These are phyloP conservation scores for Corythornis madagascariensis DNA, from an alignment of 2,113 vertebrate species.

Conservation along the genomic window DNA sequence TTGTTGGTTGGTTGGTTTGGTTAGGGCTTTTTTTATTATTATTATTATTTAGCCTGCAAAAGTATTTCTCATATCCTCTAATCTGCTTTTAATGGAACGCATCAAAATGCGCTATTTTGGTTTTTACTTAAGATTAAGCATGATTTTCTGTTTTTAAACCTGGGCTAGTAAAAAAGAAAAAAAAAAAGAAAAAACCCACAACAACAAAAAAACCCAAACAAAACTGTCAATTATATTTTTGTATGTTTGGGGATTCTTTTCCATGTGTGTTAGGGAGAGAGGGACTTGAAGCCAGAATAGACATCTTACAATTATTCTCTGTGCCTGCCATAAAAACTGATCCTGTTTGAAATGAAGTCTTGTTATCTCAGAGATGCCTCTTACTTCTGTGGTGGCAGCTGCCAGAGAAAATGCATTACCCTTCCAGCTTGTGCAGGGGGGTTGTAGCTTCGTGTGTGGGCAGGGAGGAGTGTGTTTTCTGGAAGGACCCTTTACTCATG, in stretches of 20 bases:
- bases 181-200: too few species aligned
- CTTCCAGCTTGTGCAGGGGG: slow-evolving; percentile 12
- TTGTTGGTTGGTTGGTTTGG: neutral
- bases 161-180: neutral
- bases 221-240: too few species aligned
- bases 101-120: neutral
- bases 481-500: neutral
- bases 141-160: slow-evolving; percentile 18
- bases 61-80: slow-evolving; percentile 11
- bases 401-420: slow-evolving; percentile 23
- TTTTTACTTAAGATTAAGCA: neutral
- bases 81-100: slow-evolving; percentile 25
- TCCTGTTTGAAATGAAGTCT: slow-evolving; percentile 21
- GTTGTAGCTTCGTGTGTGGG: neutral
- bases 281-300: neutral
- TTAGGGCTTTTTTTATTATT: neutral
- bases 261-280: neutral
- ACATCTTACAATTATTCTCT: neutral
- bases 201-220: too few species aligned
- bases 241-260: neutral
- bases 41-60: slow-evolving; percentile 37
- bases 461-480: slow-evolving; percentile 17
- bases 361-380: slow-evolving; percentile 30
- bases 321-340: slow-evolving; percentile 1
- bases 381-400: slow-evolving; percentile 20